These are phyloP conservation scores for Dreissena polymorpha DNA, from an alignment of 1,140 invertebrate genomes.

Conservation along the genomic window DNA sequence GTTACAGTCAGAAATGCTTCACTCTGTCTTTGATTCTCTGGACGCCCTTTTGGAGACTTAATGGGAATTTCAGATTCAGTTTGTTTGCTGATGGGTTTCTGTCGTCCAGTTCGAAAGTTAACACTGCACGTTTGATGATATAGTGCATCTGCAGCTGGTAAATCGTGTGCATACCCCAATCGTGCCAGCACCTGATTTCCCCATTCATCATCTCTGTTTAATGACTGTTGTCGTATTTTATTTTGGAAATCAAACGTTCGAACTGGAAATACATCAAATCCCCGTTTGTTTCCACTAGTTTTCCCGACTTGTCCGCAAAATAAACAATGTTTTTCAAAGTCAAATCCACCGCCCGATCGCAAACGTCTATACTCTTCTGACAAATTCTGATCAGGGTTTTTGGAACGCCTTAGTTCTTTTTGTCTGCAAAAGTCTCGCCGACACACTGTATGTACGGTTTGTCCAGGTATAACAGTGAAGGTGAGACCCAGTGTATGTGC, in stretches of 20 bases:
- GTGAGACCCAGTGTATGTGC: too few species aligned
- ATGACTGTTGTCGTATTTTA: background rate
- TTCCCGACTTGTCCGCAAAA: conserved; percentile 21
- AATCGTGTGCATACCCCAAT: conserved; percentile 15
- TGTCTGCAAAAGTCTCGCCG: background rate
- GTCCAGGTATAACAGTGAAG: background rate
- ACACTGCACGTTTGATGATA: conserved; percentile 54
- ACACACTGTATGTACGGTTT: background rate
- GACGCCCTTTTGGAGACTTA: background rate
- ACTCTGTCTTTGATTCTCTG: background rate
- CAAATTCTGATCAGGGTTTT: background rate
- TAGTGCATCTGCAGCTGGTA: conserved; percentile 28
- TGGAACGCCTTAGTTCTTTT: background rate
- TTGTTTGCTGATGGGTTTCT: conserved; percentile 12
- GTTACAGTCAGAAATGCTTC: conserved; percentile 1
- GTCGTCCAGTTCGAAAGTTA: conserved; percentile 46
- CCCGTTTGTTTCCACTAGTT: conserved; percentile 6
- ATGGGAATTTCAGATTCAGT: background rate
- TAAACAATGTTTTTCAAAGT: conserved; percentile 21
- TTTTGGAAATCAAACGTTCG: conserved; percentile 38
- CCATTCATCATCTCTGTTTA: conserved; percentile 42
- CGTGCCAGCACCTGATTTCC: conserved; percentile 6
- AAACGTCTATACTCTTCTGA: background rate
- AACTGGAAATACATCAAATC: conserved; percentile 29
- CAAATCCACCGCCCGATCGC: background rate